These are phyloP conservation scores for Trachelus iudaicus DNA, from an alignment of 2,888 invertebrate genomes.

Conservation along the genomic window DNA sequence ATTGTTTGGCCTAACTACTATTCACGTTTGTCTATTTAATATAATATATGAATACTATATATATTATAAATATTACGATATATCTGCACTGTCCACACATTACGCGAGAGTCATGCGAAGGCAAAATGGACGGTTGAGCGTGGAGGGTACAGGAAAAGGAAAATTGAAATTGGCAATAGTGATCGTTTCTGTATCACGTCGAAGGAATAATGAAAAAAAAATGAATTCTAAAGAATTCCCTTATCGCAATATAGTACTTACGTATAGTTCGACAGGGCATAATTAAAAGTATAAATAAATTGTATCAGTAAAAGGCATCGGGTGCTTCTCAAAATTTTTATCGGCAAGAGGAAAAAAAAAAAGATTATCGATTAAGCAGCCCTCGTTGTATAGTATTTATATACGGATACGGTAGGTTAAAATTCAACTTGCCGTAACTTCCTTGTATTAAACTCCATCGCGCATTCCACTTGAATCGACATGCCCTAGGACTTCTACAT, in stretches of 20 bases:
- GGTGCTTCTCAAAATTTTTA: neutral
- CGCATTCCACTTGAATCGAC: neutral
- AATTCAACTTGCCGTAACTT: neutral
- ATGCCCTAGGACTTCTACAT: neutral
- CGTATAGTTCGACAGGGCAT: neutral
- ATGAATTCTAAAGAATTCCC: neutral
- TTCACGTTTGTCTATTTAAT: constrained; percentile 34
- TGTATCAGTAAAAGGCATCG: neutral
- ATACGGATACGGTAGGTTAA: constrained; percentile 8
- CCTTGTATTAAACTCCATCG: neutral
- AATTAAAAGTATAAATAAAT: neutral
- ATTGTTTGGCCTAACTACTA: constrained; percentile 38
- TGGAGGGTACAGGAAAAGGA: neutral
- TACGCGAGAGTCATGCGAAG: neutral
- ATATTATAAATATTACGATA: constrained; percentile 22
- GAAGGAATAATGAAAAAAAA: neutral
- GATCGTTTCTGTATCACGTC: neutral
- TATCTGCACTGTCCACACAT: constrained; percentile 12
- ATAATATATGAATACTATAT: constrained; percentile 20
- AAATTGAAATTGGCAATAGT: neutral
- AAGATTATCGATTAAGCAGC: constrained; percentile 30
- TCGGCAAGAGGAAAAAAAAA: neutral
- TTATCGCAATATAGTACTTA: neutral
- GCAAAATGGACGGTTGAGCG: neutral
- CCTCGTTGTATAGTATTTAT: constrained; percentile 40